Conservation (phyloP, 2,797 vertebrate genomes). For the Rhabdophis nuchalis region DNA sequence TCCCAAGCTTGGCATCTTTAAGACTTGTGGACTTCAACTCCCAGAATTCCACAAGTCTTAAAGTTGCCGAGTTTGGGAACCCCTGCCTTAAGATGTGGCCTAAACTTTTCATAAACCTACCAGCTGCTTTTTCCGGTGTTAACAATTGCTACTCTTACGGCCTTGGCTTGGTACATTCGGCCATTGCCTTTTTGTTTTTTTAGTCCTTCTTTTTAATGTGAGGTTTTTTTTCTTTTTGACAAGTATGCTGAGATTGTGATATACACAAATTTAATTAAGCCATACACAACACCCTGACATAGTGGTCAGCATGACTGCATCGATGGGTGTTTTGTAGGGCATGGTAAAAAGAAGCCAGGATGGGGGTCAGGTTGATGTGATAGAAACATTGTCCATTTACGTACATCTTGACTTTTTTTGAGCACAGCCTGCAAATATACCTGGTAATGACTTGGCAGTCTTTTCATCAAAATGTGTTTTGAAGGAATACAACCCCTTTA, state of each 20-base stretch:
- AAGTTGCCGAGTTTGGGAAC: no score
- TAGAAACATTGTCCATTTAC: background rate
- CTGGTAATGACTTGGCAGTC: background rate
- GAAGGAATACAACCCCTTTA: background rate
- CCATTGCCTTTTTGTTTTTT: background rate
- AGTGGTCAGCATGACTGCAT: background rate
- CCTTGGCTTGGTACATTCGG: background rate
- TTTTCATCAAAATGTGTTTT: constrained; percentile 3
- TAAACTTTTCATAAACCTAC: background rate
- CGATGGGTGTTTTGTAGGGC: background rate
- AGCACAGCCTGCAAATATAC: background rate
- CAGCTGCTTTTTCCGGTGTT: background rate
- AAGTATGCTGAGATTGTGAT: background rate
- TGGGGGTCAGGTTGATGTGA: background rate
- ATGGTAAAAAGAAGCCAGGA: background rate
- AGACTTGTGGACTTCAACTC: no score
- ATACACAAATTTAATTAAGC: constrained; percentile 9
- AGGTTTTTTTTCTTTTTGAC: background rate
- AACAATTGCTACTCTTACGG: background rate
- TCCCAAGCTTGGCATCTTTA: no score
- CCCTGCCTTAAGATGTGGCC: background rate
- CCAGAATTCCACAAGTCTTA: no score
- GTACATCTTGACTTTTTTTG: background rate
- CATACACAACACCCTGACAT: background rate
- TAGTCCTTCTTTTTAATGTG: background rate